Conservation (phyloP, 1,140 invertebrate species). For the Venturia canescens region DNA sequence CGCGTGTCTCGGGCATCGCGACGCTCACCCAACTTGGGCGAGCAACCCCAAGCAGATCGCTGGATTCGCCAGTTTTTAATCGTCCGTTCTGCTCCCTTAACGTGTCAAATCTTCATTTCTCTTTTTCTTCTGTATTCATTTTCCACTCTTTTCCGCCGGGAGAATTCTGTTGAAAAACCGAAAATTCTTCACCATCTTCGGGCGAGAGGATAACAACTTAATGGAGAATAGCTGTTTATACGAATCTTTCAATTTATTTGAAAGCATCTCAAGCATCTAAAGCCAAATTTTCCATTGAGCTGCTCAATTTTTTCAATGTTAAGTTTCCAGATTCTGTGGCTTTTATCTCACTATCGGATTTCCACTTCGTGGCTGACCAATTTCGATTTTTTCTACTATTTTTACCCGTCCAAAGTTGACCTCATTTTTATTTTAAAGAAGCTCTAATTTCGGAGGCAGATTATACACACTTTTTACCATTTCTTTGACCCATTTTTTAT, state of each 20-base stretch:
- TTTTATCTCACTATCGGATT: conserved; percentile 1
- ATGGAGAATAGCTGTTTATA: too few species aligned
- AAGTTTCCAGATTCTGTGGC: not conserved
- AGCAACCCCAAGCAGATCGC: conserved; percentile 38
- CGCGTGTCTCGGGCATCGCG: conserved; percentile 73
- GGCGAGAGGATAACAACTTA: too few species aligned
- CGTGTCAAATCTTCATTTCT: conserved; percentile 30
- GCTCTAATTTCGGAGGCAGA: too few species aligned
- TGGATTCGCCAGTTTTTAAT: conserved; percentile 55
- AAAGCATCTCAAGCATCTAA: not conserved
- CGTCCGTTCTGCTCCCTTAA: conserved; percentile 15
- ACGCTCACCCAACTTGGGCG: conserved; percentile 71
- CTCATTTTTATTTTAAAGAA: too few species aligned
- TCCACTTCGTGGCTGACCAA: not conserved
- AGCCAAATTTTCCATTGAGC: not conserved
- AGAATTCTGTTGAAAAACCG: too few species aligned
- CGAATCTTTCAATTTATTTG: too few species aligned
- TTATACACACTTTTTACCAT: too few species aligned
- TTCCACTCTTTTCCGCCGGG: not conserved
- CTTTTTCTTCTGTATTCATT: not conserved
- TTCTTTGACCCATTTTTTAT: too few species aligned
- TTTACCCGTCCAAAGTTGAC: too few species aligned
- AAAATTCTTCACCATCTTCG: not conserved
- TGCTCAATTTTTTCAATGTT: not conserved
- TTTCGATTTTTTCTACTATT: too few species aligned